Conservation (phyloP, 2,888 invertebrate species). For the Drosophila fungiperda region DNA sequence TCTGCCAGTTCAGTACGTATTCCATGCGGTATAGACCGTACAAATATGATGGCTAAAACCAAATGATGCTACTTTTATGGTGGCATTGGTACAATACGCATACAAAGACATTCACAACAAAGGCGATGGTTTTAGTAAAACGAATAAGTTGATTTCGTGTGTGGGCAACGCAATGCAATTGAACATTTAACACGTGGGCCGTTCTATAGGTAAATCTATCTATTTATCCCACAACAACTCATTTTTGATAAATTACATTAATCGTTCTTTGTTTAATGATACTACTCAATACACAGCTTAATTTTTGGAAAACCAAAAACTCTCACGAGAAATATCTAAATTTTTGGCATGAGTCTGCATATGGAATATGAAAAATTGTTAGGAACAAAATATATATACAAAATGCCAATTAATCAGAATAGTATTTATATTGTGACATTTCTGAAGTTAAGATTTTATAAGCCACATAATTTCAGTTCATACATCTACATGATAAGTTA, state of each 20-base stretch:
- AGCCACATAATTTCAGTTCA: neutral
- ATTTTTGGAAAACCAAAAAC: no score
- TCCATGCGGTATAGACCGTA: constrained; percentile 7
- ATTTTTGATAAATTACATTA: constrained; percentile 10
- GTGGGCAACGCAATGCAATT: constrained; percentile 13
- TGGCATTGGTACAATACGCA: constrained; percentile 2
- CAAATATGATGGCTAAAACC: constrained; percentile 23
- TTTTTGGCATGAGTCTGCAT: neutral
- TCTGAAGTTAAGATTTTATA: neutral
- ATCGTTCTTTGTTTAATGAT: neutral
- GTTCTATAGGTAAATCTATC: neutral
- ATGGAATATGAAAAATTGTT: neutral
- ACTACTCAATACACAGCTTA: neutral
- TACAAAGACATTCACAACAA: constrained; percentile 23
- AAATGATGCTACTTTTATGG: constrained; percentile 35
- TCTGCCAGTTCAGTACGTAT: neutral
- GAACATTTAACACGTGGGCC: constrained; percentile 31
- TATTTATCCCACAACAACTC: constrained; percentile 4
- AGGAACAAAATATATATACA: neutral
- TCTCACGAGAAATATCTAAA: neutral
- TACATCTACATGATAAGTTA: neutral
- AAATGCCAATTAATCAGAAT: neutral
- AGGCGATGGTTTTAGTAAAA: constrained; percentile 7
- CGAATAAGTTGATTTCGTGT: constrained; percentile 5
- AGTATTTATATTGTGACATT: neutral